Evolutionary conservation across 2,113 vertebrate genomes (phyloP).

Genomic region (Aegithalos caudatus): DNA sequence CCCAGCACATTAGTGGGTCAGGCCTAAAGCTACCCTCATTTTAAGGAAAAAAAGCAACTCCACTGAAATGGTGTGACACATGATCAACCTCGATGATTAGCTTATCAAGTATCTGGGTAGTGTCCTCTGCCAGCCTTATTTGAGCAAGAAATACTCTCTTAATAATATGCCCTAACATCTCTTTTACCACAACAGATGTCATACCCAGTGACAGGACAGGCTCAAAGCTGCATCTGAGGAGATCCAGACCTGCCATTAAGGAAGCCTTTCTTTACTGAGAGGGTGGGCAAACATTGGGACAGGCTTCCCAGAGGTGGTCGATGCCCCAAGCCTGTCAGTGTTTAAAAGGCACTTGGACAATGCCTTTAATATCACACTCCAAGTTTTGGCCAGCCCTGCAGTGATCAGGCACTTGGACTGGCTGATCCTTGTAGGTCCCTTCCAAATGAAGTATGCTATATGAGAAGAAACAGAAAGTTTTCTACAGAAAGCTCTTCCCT

Average conservation of each 20-base stretch:
- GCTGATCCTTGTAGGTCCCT: neutral
- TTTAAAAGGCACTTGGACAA: neutral
- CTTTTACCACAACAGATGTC: neutral
- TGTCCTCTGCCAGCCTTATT: neutral
- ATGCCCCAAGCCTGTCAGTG: neutral
- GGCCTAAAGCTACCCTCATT: neutral
- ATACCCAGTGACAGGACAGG: neutral
- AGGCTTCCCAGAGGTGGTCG: neutral
- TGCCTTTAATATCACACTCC: neutral
- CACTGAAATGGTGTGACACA: neutral
- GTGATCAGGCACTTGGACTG: neutral
- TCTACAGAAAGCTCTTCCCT: neutral
- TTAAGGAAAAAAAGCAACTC: neutral
- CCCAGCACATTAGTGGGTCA: neutral
- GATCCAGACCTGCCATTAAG: neutral
- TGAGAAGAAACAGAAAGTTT: neutral
- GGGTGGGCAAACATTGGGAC: neutral
- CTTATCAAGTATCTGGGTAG: neutral
- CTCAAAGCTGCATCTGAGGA: neutral
- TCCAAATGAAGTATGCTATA: neutral
- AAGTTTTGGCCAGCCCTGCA: neutral
- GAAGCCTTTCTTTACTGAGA: neutral
- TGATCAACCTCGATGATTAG: rapidly evolving
- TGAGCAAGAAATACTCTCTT: neutral
- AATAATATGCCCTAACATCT: neutral